Base-by-base conservation (phyloP, 2,888 invertebrate genomes). In the Metacarcinus magister region DNA sequence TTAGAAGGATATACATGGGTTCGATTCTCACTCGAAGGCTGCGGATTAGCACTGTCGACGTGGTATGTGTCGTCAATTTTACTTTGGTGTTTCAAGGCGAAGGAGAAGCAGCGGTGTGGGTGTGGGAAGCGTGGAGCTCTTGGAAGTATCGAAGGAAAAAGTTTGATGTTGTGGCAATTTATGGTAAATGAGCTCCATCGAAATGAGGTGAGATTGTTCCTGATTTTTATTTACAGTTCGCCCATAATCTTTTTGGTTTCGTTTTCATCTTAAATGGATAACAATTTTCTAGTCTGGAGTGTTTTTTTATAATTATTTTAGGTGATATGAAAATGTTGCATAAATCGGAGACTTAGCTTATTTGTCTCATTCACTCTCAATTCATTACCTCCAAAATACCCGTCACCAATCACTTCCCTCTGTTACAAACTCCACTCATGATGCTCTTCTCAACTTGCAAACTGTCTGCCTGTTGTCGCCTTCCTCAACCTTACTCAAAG, bases 391-490 rank as follows among this genome's bases (percentile, higher is more conserved):
- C 54, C 54, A 54, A 13, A 54, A 75, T 10, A 10, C 75, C 75
- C 48, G 48, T 75, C 28, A 28, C 2, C 75, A 28, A 75, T 75
- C 28, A 75, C 75, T n/a, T n/a, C 75, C n/a, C 3, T 75, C 75
- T 28, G 28, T 75, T 75, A 75, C 75, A 5, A 75, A 75, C 75
- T 75, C 75, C 75, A 75, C 75, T 75, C 75, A 75, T 8, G 75
- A 75, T 75, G 75, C 28, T 28, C n/a, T 75, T 75, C 75, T 75
- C 28, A 75, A 75, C 75, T 75, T 75, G 28, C 75, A 28, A n/a
- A 75, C 75, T 75, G 75, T 28, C n/a, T 75, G 23, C n/a, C 28
- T 75, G 75, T 75, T 75, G n/a, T 75, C 75, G 28, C 75, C 75
- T 75, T 5, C 28, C 75, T 75, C 75, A 28, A 10, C 75, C 75